Evolutionary conservation across 2,888 invertebrate species (phyloP), one percentile per base, ranked within the genome.

Genomic region (Caenorhabditis sinica): DNA sequence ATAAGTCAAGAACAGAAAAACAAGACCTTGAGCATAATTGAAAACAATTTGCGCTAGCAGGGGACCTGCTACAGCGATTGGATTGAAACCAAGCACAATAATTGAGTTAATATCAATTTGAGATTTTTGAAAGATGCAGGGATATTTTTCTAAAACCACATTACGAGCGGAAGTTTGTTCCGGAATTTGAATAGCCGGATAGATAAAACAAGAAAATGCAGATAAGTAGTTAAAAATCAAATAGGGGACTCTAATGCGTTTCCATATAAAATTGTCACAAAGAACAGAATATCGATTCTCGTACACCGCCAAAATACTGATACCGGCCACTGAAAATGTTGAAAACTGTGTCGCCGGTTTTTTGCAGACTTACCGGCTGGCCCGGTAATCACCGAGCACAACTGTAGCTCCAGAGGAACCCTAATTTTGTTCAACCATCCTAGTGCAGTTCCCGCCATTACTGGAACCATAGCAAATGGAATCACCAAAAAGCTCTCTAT

Each of bases 281-380:
- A 69, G 49, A 6, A 51, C 36, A 15, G 3, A 36, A 17, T 69
- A 69, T 2, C 69, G 69, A 17, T 53, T 69, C 17, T 69, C 66
- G 25, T 17, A 66, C n/a, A 66, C 66, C 13, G 66, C 45, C 0
- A 66, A 6, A 6, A 66, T 30, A 15, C 66, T 49, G 49, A 66
- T 30, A 6, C 45, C 66, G 43, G 51, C 20, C 8, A 66, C 66
- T 66, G 51, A 6, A 25, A 66, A 28, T 11, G 9, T 40, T 40
- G 5, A 33, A 33, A 33, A 33, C 2, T 45, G 45, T 45, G 45
- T 45, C 11, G 45, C 45, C 45, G 11, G 9, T 51, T 20, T 20
- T 17, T 20, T 20, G 9, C 23, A 8, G 8, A 23, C 51, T 30
- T 17, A 58, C 58, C 28, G 13, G 68, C 68, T 1, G 49, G 28